These are phyloP conservation scores for Drosophila bocki DNA, from an alignment of 1,140 invertebrate species.

Conservation along the genomic window DNA sequence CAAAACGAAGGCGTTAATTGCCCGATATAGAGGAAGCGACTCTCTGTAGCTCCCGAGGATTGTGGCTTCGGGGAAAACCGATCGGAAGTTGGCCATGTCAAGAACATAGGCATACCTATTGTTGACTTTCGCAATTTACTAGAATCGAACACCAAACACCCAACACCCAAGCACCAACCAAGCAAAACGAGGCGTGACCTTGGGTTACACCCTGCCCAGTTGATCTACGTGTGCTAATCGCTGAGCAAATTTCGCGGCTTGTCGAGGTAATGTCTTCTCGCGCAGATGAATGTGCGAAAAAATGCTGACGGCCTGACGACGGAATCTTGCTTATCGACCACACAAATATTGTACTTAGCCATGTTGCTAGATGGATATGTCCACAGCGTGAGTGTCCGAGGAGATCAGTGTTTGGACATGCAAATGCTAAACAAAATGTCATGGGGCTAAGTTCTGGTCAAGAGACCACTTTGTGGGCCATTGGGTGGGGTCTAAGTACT, in stretches of 20 bases:
- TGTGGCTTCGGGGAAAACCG: slow-evolving; percentile 13
- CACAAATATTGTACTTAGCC: slow-evolving; percentile 54
- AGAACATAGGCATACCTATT: slow-evolving; percentile 22
- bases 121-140: slow-evolving; percentile 41
- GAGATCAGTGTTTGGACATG: slow-evolving; percentile 30
- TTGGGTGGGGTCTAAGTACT: slow-evolving; percentile 13
- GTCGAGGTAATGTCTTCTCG: slow-evolving; percentile 51
- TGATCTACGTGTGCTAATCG: slow-evolving; percentile 57
- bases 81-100: slow-evolving; percentile 42
- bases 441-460: slow-evolving; percentile 29
- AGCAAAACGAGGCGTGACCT: slow-evolving; percentile 22
- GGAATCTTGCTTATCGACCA: slow-evolving; percentile 48
- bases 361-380: slow-evolving; percentile 25
- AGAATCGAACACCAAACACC: slow-evolving; percentile 18
- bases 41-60: slow-evolving; percentile 15
- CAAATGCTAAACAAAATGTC: slow-evolving; percentile 32
- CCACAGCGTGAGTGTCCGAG: slow-evolving; percentile 17
- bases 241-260: slow-evolving; percentile 64
- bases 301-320: slow-evolving; percentile 25
- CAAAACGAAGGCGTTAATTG: slow-evolving; percentile 48
- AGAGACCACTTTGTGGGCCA: slow-evolving; percentile 23
- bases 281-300: slow-evolving; percentile 50
- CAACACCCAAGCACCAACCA: neutral
- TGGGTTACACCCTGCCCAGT: neutral
- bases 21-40: slow-evolving; percentile 25